phyloP scores from a whole-genome alignment of 2,113 vertebrate genomes.

The Porphyrio hochstetteri region DNA sequence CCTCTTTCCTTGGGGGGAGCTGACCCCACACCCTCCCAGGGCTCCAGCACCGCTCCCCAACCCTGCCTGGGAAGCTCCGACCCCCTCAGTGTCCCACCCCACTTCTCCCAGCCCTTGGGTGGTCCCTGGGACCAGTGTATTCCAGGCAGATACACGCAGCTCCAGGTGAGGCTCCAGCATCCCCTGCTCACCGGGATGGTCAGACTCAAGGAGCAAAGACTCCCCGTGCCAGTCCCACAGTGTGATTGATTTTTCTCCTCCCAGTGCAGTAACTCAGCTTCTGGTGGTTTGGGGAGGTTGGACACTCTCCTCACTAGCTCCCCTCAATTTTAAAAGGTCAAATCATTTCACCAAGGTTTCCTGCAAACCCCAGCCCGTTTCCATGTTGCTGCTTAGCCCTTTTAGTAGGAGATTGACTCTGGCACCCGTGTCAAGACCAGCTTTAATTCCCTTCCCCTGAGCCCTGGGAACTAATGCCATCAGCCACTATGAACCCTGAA shows the following conservation, averaged over 20 bases:
- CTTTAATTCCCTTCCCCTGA: neutral
- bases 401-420: neutral
- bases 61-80: rapidly evolving
- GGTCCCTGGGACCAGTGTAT: neutral
- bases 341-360: neutral
- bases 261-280: neutral
- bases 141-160: neutral
- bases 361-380: neutral
- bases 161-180: neutral
- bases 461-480: neutral
- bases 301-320: neutral
- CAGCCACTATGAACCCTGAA: neutral
- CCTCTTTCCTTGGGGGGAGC: neutral
- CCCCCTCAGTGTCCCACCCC: rapidly evolving
- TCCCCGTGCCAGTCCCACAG: neutral
- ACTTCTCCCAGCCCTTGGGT: neutral
- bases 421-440: neutral
- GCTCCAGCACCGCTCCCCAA: too few relatives aligned
- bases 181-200: rapidly evolving
- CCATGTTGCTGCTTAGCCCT: neutral
- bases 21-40: rapidly evolving
- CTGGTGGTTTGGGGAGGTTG: neutral
- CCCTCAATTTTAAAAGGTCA: neutral
- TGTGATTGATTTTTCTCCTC: neutral
- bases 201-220: neutral